Percentiles rank a stretch among this genome's conserved stretches.
Conservation (phyloP, 2,797 vertebrate species). For the Tachyglossus aculeatus region DNA sequence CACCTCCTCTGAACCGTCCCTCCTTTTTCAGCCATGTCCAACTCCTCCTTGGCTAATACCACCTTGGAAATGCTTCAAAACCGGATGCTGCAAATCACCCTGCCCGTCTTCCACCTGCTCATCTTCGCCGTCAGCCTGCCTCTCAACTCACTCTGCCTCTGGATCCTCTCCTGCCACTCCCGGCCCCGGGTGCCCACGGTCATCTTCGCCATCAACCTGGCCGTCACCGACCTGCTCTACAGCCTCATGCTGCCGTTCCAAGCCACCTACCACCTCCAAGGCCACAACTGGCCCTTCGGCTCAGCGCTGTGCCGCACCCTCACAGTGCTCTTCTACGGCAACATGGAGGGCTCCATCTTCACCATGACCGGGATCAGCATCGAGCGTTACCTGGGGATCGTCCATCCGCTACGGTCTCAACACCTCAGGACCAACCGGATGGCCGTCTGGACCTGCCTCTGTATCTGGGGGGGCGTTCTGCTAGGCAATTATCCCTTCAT, state of each 20-base stretch:
- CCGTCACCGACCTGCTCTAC: constrained; percentile 9
- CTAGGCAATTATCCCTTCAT: constrained; percentile 35
- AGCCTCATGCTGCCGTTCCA: constrained; percentile 38
- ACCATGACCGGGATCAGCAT: constrained; percentile 43
- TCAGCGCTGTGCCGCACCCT: background rate
- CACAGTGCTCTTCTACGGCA: constrained; percentile 37
- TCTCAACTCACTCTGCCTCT: constrained; percentile 33
- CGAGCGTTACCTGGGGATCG: constrained; percentile 33
- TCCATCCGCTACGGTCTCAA: constrained; percentile 20
- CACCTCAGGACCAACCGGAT: constrained; percentile 1
- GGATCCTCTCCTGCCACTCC: constrained; percentile 22
- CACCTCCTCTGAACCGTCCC: too few relatives aligned
- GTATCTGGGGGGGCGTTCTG: constrained; percentile 47
- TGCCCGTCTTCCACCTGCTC: constrained; percentile 31
- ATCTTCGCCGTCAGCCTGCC: constrained; percentile 49
- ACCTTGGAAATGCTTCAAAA: constrained; percentile 25
- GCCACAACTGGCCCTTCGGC: constrained; percentile 26
- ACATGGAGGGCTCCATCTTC: constrained; percentile 35
- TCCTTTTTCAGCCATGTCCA: background rate
- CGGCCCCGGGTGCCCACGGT: constrained; percentile 20
- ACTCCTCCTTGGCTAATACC: background rate
- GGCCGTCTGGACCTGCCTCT: background rate
- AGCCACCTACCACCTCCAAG: constrained; percentile 10
- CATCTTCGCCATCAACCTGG: constrained; percentile 38
- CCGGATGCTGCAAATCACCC: background rate